Percentiles rank a stretch among this genome's conserved stretches.
phyloP scores from a whole-genome alignment of 2,888 invertebrate genomes.

The Hetaerina titia region DNA sequence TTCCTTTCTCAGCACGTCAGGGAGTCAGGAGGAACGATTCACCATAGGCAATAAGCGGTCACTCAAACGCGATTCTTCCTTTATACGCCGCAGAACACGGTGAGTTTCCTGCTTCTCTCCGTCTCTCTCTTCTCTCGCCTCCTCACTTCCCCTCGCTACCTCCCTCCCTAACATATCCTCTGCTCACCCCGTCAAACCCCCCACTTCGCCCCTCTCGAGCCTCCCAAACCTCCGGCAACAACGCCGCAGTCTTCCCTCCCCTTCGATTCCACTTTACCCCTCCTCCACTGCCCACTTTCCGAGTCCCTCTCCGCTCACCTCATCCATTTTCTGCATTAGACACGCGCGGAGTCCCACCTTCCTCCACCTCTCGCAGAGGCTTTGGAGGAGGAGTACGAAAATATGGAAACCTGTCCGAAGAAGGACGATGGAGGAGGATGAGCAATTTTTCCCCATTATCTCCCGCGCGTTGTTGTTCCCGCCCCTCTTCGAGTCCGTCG shows the following conservation, averaged over 20 bases:
- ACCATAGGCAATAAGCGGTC: slow-evolving; percentile 57
- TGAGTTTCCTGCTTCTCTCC: slow-evolving; percentile 16
- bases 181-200: not conserved
- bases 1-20: not conserved
- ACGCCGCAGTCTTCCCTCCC: not conserved
- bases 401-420: too few species aligned
- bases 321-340: not conserved
- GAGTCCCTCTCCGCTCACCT: not conserved
- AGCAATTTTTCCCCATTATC: too few species aligned
- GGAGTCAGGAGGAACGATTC: slow-evolving; percentile 19
- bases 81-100: slow-evolving; percentile 57
- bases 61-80: slow-evolving; percentile 16
- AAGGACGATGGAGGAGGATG: too few species aligned
- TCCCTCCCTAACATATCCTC: not conserved
- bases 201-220: not conserved
- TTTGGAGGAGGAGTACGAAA: too few species aligned
- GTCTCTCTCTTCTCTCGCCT: not conserved
- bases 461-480: too few species aligned
- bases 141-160: not conserved
- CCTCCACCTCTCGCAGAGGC: not conserved
- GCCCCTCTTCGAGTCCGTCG: too few species aligned
- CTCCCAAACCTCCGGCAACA: not conserved
- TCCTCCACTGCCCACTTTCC: not conserved
- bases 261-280: not conserved
- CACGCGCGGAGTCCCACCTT: not conserved